Evolutionary conservation across 2,113 vertebrate genomes (phyloP), one percentile per base, ranked within the genome.

Genomic region (Tauraco erythrolophus): DNA sequence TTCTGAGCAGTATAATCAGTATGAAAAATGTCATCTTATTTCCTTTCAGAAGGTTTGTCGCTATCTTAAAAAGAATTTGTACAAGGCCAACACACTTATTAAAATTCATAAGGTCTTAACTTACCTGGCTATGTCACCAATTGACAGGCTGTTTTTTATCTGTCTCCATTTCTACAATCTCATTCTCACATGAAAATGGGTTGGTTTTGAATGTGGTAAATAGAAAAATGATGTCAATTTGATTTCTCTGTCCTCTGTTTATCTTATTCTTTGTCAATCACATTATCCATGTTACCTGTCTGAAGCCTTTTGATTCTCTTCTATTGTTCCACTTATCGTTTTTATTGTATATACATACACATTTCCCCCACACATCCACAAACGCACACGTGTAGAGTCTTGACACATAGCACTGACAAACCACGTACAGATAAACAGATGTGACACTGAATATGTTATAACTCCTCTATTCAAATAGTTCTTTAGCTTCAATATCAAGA

Each of bases 81-180:
- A 88, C 60, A 76, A 31, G 28, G 51, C 69, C 68, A 96, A 94
- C 33, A 31, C 15, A 51, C 27, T 88, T 80, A 86, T 94, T 96
- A 96, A 97, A 96, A 97, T 97, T 84, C 84, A 84, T 83, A 70
- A 87, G 30, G 57, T 92, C 66, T 96, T 92, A 95, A 92, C 71
- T 95, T 91, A 94, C 79, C 83, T 91, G 72, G 18, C 82, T 91
- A 7, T 93, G 88, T 88, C 83, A 92, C 56, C 71, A 71, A 35
- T 22, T 85, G 93, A 88, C 82, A 96, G 58, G 53, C 7, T 91
- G 56, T 9, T 94, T 96, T 94, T 88, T 78, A 72, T 94, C 76
- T 88, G 51, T 50, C n/a, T 64, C 62, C 56, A 10, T 46, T 92
- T 89, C 72, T 77, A 53, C 45, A 85, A 31, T 96, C 94, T 95